Percentiles rank a stretch among this genome's conserved stretches.
phyloP scores from a whole-genome alignment of 2,797 vertebrate genomes.

The Eutrigla gurnardus region DNA sequence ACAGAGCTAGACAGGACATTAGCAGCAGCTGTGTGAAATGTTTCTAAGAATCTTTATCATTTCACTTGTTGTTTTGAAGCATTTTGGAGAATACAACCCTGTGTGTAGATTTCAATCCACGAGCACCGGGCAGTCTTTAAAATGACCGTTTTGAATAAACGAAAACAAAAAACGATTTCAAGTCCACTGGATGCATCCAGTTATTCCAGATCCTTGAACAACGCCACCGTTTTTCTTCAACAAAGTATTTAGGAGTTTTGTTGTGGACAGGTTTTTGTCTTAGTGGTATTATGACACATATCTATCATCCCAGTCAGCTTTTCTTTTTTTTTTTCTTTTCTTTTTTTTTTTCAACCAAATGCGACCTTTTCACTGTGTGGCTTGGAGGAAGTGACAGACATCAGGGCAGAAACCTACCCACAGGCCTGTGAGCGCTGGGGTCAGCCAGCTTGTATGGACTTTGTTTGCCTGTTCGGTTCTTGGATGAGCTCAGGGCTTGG shows the following conservation, averaged over 20 bases:
- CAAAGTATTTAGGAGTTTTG: background rate
- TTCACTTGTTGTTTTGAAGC: background rate
- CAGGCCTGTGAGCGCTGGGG: constrained; percentile 86
- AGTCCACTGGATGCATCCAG: background rate
- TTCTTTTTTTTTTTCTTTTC: background rate
- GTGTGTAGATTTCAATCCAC: background rate
- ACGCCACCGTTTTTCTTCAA: background rate
- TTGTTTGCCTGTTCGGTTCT: constrained; percentile 84
- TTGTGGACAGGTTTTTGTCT: background rate
- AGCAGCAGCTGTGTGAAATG: background rate
- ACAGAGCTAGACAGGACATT: background rate
- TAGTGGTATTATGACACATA: background rate
- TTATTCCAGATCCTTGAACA: constrained; percentile 36
- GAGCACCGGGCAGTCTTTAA: background rate
- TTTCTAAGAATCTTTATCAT: background rate
- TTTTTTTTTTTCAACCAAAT: constrained; percentile 63
- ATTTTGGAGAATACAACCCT: background rate
- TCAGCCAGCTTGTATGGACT: constrained; percentile 83
- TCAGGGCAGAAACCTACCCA: constrained; percentile 82
- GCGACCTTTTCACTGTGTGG: constrained; percentile 84
- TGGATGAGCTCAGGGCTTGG: constrained; percentile 80
- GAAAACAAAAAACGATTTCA: background rate
- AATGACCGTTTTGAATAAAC: background rate
- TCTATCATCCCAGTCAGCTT: constrained; percentile 1
- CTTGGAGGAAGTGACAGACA: constrained; percentile 65